Evolutionary conservation across 1,140 invertebrate species (phyloP), one percentile per base, ranked within the genome.

Genomic region (Thaumetopoea pityocampa): DNA sequence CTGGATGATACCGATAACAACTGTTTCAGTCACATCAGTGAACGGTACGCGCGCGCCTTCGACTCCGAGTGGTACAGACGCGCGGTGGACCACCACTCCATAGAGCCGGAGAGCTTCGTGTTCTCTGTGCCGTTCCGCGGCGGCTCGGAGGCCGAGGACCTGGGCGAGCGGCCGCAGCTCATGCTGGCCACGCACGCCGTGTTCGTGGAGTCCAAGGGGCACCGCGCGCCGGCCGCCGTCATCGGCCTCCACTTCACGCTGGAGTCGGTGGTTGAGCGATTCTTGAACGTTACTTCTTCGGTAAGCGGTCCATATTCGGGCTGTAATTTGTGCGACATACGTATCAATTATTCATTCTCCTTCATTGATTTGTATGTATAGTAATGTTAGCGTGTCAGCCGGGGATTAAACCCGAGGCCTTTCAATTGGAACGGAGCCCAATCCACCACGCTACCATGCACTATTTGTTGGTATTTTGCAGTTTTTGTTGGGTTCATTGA

Each of bases 61-160:
- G 94, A 98, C 65, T 93, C 95, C 22, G 88, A 93, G 2, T 98
- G 96, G 94, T 98, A 98, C 71, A 93, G 93, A 70, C 87, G 96
- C 42, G 96, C 97, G 1, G 94, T 98, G 1, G 96, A 98, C 73
- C 94, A 96, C 63, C 93, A 96, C 53, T 78, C 89, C 0, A 88
- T 95, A 27, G 93, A 96, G 64, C 91, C 92, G 0, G 93, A 96
- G 51, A 95, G 94, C 61, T 97, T 97, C 72, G 94, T 97, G 0
- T 97, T 94, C 73, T 96, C 95, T 38, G 94, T 98, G 4, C 94
- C 96, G 2, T 96, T 92, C 92, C 52, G 93, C 89, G 87, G 86
- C 65, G 76, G 66, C 0, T 55, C 67, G n/a, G 61, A 73, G 38
- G 42, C 59, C 0, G 87, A 87, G 41, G 85, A 86, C 28, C 76